phyloP scores from a whole-genome alignment of 2,888 invertebrate species.

The Nemapogon koenigi region DNA sequence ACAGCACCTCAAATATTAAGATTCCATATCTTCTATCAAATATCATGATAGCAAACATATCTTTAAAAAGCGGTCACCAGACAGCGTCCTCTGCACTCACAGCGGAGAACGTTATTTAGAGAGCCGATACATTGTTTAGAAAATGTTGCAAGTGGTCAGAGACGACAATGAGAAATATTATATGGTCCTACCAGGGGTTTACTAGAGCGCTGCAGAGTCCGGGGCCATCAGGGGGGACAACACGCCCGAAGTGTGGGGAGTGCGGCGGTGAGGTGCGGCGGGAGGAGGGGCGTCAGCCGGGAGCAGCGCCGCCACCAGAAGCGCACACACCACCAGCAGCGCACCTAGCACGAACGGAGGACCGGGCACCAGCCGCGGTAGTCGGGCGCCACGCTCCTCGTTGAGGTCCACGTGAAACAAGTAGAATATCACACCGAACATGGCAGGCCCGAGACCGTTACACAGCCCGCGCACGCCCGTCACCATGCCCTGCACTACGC shows the following conservation, averaged over 20 bases:
- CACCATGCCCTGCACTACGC: constrained; percentile 95
- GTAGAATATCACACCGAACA: constrained; percentile 98
- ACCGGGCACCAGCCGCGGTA: constrained; percentile 84
- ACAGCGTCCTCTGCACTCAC: too few relatives aligned
- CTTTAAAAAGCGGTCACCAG: too few relatives aligned
- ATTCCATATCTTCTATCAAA: too few relatives aligned
- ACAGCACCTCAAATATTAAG: too few relatives aligned
- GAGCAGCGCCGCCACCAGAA: constrained; percentile 90
- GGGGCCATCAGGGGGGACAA: constrained; percentile 82
- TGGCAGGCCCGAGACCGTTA: constrained; percentile 97
- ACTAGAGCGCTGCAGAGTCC: constrained; percentile 77
- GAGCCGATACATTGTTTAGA: too few relatives aligned
- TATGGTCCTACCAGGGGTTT: too few relatives aligned
- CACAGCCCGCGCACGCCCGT: constrained; percentile 98
- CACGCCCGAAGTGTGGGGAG: constrained; percentile 73
- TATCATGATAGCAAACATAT: too few relatives aligned
- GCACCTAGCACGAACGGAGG: constrained; percentile 99
- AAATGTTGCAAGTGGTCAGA: too few relatives aligned
- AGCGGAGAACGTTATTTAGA: too few relatives aligned
- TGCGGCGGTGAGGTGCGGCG: too few relatives aligned
- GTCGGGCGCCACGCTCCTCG: constrained; percentile 64
- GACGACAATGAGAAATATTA: too few relatives aligned
- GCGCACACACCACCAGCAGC: constrained; percentile 92
- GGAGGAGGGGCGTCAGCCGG: constrained; percentile 70
- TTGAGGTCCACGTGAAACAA: constrained; percentile 97